Evolutionary conservation across 2,113 vertebrate species (phyloP).

Genomic region (Pituophis catenifer): DNA sequence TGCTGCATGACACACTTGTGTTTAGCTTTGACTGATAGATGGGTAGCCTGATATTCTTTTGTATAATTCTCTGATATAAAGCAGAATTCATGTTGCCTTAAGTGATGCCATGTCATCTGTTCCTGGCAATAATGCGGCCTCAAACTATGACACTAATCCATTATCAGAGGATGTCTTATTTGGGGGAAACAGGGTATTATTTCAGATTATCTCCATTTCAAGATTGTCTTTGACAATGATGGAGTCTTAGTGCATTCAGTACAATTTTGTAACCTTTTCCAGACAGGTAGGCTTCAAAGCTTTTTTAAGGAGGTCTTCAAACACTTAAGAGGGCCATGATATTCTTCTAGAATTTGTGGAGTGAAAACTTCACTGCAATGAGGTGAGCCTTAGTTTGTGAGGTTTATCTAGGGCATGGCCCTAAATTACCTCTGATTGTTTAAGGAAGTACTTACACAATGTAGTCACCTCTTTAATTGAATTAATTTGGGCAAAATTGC

Average conservation of each 20-base stretch:
- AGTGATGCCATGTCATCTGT: background rate
- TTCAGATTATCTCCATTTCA: background rate
- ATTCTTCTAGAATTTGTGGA: background rate
- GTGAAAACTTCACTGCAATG: background rate
- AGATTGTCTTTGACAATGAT: background rate
- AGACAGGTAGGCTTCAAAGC: background rate
- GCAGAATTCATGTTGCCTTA: background rate
- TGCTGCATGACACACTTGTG: background rate
- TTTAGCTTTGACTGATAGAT: background rate
- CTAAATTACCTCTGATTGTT: background rate
- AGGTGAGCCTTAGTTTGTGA: background rate
- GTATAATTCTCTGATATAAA: background rate
- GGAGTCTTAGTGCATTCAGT: background rate
- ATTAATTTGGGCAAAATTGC: background rate
- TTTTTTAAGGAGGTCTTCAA: background rate
- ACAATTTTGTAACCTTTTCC: background rate
- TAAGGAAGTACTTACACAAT: background rate
- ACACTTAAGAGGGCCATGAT: background rate
- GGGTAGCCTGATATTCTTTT: background rate
- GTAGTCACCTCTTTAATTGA: background rate
- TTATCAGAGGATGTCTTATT: too few relatives aligned
- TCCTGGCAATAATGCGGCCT: background rate
- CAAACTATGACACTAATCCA: background rate
- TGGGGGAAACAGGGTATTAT: background rate
- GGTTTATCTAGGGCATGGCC: background rate